These are phyloP conservation scores for Turdus rufiventris DNA, from an alignment of 2,113 vertebrate genomes.

Conservation along the genomic window DNA sequence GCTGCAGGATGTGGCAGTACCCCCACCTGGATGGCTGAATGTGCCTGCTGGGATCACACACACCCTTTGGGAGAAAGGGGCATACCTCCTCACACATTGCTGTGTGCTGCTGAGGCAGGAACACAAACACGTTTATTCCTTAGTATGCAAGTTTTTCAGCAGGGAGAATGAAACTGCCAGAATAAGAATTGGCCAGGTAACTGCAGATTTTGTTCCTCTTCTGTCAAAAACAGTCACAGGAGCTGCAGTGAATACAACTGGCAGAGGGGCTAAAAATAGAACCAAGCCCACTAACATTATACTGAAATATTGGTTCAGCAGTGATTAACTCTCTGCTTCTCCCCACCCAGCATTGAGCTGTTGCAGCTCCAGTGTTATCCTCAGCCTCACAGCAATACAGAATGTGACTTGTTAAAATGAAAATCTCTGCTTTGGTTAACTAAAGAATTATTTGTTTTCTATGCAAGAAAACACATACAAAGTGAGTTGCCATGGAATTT, in stretches of 20 bases:
- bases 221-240: not conserved
- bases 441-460: not conserved
- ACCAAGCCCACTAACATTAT: not conserved
- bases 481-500: not conserved
- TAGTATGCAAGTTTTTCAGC: not conserved
- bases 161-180: not conserved
- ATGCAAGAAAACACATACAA: not conserved
- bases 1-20: fast-evolving
- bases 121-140: fast-evolving
- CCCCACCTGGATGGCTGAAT: not conserved
- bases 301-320: conserved; percentile 10
- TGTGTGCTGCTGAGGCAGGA: not conserved
- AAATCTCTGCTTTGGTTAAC: not conserved
- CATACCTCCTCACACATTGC: fast-evolving
- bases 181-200: not conserved
- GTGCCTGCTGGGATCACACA: not conserved
- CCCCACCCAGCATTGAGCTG: not conserved
- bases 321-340: conserved; percentile 16
- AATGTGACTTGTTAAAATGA: not conserved
- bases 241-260: not conserved
- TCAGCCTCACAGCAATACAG: not conserved
- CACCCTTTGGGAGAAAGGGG: not conserved
- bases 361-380: not conserved
- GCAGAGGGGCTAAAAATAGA: conserved; percentile 27
- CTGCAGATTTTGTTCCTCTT: not conserved